Evolutionary conservation across 1,140 invertebrate species (phyloP).

Genomic region (Drosophila leontia): DNA sequence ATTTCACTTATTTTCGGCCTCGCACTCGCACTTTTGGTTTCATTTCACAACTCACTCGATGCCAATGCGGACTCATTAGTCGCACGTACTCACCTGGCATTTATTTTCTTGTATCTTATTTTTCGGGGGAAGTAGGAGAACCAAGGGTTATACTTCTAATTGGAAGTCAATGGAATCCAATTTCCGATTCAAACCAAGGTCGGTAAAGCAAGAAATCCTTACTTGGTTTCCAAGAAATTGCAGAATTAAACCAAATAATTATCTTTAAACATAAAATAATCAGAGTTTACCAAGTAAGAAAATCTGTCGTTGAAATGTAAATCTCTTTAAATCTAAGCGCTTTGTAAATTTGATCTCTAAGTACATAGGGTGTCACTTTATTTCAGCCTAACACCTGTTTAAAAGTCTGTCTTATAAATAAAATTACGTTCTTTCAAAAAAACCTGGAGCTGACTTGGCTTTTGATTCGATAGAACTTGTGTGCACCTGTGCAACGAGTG

Average conservation of each 20-base stretch:
- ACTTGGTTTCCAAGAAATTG: neutral
- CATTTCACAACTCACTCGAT: conserved; percentile 50
- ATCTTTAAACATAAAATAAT: neutral
- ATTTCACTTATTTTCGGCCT: conserved; percentile 59
- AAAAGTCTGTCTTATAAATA: neutral
- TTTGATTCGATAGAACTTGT: neutral
- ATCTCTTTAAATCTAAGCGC: neutral
- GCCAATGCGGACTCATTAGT: conserved; percentile 54
- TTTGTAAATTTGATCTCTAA: neutral
- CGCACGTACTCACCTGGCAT: conserved; percentile 33
- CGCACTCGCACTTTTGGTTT: conserved; percentile 67
- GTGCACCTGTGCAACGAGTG: conserved; percentile 8
- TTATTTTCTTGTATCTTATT: conserved; percentile 18
- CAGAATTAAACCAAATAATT: neutral
- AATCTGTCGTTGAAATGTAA: neutral
- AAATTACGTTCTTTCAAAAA: neutral
- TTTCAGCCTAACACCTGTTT: neutral
- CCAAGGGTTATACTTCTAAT: conserved; percentile 36
- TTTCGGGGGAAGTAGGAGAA: conserved; percentile 23
- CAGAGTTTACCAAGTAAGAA: neutral
- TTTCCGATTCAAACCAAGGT: conserved; percentile 30
- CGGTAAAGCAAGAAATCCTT: neutral
- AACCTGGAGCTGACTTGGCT: neutral
- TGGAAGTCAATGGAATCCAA: conserved; percentile 15
- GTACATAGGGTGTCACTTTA: neutral